phyloP scores from a whole-genome alignment of 92 coral and sea anemone species.

The Galaxea fascicularis region DNA sequence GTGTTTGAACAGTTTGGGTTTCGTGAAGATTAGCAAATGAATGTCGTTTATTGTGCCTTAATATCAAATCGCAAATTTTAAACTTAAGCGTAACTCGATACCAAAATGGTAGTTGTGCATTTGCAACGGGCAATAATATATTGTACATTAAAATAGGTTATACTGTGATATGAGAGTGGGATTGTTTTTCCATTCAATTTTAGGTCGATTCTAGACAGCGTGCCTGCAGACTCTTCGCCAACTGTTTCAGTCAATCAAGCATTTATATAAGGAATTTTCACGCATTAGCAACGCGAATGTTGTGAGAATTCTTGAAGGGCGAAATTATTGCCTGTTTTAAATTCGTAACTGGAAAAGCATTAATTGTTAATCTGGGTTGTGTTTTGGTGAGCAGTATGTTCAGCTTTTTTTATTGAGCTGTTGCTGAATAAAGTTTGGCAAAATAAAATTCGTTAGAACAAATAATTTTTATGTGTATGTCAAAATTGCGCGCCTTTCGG shows the following conservation, averaged over 20 bases:
- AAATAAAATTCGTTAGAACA: too few species aligned
- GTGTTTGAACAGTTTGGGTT: neutral
- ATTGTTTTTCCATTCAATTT: constrained; percentile 6
- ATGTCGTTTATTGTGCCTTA: neutral
- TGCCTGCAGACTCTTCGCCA: constrained; percentile 18
- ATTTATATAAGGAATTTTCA: neutral
- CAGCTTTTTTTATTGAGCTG: too few species aligned
- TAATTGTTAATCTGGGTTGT: neutral
- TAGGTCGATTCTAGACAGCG: neutral
- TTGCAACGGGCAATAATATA: too few species aligned
- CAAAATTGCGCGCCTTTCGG: too few species aligned
- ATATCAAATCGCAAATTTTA: neutral
- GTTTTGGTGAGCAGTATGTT: too few species aligned
- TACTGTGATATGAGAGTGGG: neutral
- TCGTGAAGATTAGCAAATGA: neutral
- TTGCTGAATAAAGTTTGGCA: too few species aligned
- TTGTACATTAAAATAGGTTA: neutral
- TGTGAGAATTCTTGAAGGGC: constrained; percentile 23
- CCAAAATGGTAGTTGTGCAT: neutral
- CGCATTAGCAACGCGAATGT: neutral
- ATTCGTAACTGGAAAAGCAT: neutral
- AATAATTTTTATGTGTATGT: too few species aligned
- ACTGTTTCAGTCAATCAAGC: constrained; percentile 14
- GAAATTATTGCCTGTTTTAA: neutral
- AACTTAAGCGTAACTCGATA: neutral